Conservation (phyloP, 2,797 vertebrate species). For the Rhabdomys pumilio region DNA sequence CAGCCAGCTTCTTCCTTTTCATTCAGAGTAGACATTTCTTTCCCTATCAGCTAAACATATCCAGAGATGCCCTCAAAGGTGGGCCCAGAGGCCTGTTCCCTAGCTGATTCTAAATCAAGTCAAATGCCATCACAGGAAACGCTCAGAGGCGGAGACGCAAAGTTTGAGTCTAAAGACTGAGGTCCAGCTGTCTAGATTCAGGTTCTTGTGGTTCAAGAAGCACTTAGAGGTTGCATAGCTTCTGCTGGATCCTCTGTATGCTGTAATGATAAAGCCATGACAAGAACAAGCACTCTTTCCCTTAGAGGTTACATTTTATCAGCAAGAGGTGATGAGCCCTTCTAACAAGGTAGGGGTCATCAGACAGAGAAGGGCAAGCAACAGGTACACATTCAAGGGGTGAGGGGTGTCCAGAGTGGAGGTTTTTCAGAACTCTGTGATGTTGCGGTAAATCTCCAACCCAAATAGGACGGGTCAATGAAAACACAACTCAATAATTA, state of each 20-base stretch:
- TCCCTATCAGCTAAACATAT: neutral
- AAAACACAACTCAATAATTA: no score
- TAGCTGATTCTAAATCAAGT: neutral
- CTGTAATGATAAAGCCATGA: neutral
- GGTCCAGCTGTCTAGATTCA: neutral
- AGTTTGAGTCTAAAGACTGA: neutral
- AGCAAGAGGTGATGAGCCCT: neutral
- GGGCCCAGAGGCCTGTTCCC: neutral
- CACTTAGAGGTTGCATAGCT: neutral
- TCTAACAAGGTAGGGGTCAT: no score
- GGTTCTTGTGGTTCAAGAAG: neutral
- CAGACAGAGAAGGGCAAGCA: neutral
- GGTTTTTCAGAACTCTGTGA: slow-evolving; percentile 36
- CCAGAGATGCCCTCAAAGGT: neutral
- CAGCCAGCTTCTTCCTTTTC: neutral
- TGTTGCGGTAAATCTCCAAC: neutral
- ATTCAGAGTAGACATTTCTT: neutral
- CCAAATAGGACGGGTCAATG: no score
- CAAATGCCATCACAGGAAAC: neutral
- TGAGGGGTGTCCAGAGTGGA: neutral
- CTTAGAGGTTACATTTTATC: neutral
- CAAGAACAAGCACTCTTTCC: neutral
- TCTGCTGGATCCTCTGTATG: neutral
- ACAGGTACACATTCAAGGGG: neutral
- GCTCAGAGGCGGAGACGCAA: no score